Evolutionary conservation across 1,140 invertebrate species (phyloP).

Genomic region (Artemia franciscana): DNA sequence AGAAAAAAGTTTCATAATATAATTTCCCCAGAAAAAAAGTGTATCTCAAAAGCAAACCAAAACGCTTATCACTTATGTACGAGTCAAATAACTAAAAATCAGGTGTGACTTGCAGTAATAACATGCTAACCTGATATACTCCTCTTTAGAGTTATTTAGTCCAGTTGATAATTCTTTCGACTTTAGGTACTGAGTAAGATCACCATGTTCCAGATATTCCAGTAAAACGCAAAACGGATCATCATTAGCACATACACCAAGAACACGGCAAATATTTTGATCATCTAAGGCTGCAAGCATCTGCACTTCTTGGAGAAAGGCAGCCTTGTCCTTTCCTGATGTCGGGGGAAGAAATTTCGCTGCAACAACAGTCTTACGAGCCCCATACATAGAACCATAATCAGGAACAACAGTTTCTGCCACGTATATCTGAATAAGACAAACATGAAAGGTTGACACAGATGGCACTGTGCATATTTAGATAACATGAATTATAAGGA

Average conservation of each 20-base stretch:
- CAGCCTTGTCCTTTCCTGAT: slow-evolving; percentile 57
- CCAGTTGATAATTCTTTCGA: slow-evolving; percentile 19
- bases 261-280: slow-evolving; percentile 57
- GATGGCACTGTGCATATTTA: too few relatives aligned
- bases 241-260: slow-evolving; percentile 57
- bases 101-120: too few relatives aligned
- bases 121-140: too few relatives aligned
- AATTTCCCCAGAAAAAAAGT: too few relatives aligned
- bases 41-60: too few relatives aligned
- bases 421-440: slow-evolving; percentile 41
- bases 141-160: too few relatives aligned
- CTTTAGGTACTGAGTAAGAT: slow-evolving; percentile 63
- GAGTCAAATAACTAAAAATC: too few relatives aligned
- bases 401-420: slow-evolving; percentile 62
- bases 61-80: too few relatives aligned
- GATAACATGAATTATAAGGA: too few relatives aligned
- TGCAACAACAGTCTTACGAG: slow-evolving; percentile 51
- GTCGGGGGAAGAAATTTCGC: slow-evolving; percentile 64
- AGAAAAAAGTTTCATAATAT: too few relatives aligned
- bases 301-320: slow-evolving; percentile 69
- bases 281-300: slow-evolving; percentile 65
- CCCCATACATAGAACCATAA: slow-evolving; percentile 35
- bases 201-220: slow-evolving; percentile 72
- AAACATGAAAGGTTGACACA: too few relatives aligned
- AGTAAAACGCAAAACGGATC: slow-evolving; percentile 64